phyloP scores from a whole-genome alignment of 2,797 vertebrate species.

The Philypnodon macrostomus region DNA sequence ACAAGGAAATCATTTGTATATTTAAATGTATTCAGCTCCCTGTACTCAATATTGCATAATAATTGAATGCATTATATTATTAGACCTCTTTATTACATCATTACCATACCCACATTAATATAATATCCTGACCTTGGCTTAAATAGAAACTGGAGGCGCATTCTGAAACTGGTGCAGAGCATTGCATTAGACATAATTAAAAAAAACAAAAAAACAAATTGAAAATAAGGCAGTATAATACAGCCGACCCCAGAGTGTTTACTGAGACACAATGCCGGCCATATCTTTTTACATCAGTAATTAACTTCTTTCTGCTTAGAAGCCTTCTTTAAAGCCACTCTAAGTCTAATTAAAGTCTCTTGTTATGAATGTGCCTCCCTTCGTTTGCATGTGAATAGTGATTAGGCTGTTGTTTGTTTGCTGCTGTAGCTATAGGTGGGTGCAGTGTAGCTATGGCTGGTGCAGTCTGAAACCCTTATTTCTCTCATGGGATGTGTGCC shows the following conservation, averaged over 20 bases:
- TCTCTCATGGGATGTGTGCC: too few species aligned
- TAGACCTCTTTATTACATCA: neutral
- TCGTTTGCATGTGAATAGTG: slow-evolving; percentile 8
- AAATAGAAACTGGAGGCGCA: neutral
- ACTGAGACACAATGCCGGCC: slow-evolving; percentile 11
- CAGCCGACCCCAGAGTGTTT: too few species aligned
- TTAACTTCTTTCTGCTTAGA: slow-evolving; percentile 10
- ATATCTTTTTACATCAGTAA: slow-evolving; percentile 14
- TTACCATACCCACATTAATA: too few species aligned
- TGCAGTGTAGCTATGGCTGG: too few species aligned
- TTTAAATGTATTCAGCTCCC: neutral
- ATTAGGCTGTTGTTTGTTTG: slow-evolving; percentile 3
- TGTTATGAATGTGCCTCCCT: slow-evolving; percentile 16
- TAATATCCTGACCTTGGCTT: slow-evolving; percentile 3
- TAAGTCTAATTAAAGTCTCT: slow-evolving; percentile 27
- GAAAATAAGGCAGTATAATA: slow-evolving; percentile 8
- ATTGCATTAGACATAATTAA: slow-evolving; percentile 11
- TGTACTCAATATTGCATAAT: neutral
- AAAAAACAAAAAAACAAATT: slow-evolving; percentile 10
- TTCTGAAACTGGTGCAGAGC: neutral
- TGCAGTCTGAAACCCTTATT: too few species aligned
- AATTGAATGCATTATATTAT: neutral
- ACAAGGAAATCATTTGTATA: neutral
- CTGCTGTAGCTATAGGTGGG: slow-evolving; percentile 13
- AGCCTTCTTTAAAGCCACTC: slow-evolving; percentile 21